phyloP scores from a whole-genome alignment of 2,797 vertebrate species.

The Crocidura indochinensis region DNA sequence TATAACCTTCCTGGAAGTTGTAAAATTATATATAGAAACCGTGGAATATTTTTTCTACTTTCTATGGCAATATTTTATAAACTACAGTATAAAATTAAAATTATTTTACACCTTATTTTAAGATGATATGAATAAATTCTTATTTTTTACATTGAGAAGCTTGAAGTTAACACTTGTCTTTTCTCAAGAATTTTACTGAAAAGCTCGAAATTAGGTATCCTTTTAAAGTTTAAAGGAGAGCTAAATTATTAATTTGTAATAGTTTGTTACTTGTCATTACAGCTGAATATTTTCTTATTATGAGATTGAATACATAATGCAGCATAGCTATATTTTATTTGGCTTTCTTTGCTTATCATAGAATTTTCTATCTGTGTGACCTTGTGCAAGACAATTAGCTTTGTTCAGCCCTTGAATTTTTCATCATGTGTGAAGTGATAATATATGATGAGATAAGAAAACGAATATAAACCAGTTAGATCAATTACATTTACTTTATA shows the following conservation, averaged over 20 bases:
- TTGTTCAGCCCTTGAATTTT: not conserved
- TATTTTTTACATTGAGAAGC: not conserved
- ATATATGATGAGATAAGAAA: conserved; percentile 22
- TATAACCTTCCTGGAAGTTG: not conserved
- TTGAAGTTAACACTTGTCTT: not conserved
- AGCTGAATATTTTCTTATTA: not conserved
- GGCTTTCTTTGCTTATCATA: not conserved
- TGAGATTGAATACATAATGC: not conserved
- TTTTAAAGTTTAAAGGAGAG: conserved; percentile 5
- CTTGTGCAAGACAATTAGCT: not conserved
- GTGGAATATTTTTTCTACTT: not conserved
- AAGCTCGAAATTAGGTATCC: not conserved
- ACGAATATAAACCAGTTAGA: not conserved
- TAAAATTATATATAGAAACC: not conserved
- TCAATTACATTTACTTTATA: not conserved
- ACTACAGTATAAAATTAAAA: too few relatives aligned
- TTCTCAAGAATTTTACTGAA: not conserved
- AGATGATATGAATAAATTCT: too few relatives aligned
- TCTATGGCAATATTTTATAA: not conserved
- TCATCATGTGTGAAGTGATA: conserved; percentile 12
- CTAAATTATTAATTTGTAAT: not conserved
- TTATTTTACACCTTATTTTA: too few relatives aligned
- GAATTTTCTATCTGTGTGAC: not conserved
- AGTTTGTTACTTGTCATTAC: not conserved
- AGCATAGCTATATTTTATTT: conserved; percentile 13